Base-by-base conservation (phyloP, 2,113 vertebrate genomes). In the Pterocles burchelli region DNA sequence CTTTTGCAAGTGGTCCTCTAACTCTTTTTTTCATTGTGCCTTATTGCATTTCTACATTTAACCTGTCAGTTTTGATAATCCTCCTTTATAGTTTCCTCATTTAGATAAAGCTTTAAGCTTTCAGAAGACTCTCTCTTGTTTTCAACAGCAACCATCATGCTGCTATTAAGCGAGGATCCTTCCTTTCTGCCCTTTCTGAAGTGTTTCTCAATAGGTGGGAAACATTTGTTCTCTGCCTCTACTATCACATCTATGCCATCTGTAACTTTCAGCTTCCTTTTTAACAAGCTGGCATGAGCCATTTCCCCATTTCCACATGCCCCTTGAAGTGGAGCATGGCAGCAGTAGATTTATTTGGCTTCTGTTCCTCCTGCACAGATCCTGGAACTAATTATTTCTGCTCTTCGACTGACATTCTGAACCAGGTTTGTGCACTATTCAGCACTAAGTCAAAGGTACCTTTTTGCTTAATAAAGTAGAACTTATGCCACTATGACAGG, bases 171-270 rank as follows among this genome's bases (percentile, higher is more conserved):
- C 0, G 1, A 91, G 17, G 71, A 82, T 59, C 61, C 58, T 75
- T 72, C 26, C 57, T 68, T 93, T 67, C 80, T 67, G 54, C 59
- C 65, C 70, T 66, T 88, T 81, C 65, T 70, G 41, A 80, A 90
- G 36, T 49, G 34, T 77, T 89, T 67, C 74, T 74, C 80, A 49
- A 57, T 41, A 67, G 66, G 86, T 54, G 65, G 81, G 70, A 89
- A 85, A 52, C 65, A 81, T 89, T 94, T 87, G 45, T 89, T 78
- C 65, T 82, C 81, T 88, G 74, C 70, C 78, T 96, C 34, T 88
- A 72, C 38, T 72, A 67, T 34, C 34, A 12, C 26, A 68, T 57
- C 61, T 5, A 0, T 34, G 61, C 70, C 76, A 82, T 71, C 85
- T 72, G 62, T 63, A 93, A 79, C 52, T 71, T 79, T 36, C 66